Evolutionary conservation across 1,140 invertebrate species (phyloP), one percentile per base, ranked within the genome.

Genomic region (Lucilia cuprina): DNA sequence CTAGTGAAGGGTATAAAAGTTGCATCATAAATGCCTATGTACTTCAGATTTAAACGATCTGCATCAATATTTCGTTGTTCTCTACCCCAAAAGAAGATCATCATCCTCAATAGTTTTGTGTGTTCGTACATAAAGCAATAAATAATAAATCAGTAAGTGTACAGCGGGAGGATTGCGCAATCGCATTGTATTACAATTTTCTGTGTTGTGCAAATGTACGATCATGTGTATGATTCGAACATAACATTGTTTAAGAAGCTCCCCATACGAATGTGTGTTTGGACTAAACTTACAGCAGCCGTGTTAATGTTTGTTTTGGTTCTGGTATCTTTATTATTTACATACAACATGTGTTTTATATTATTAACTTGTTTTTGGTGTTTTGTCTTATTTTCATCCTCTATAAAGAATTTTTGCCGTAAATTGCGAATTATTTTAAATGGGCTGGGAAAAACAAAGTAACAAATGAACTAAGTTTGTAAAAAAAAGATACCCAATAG

Each of bases 121-220:
- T 35, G 8, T 25, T 19, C n/a, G n/a, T 30, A 25, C 74, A 13
- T 21, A 30, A 80, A 85, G 85, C 87, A 86, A 87, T 89, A 89
- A 89, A 89, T 89, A 88, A 89, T 78, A 89, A 89, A 89, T 89
- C 88, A 78, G 75, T 47, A 8, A 8, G 5, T 41, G 41, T 8
- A 41, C 41, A 41, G 88, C 88, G 85, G 84, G 87, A 87, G 86
- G 86, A 89, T 89, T 88, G 88, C 88, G 87, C 85, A 85, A 87
- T 85, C 75, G 75, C 75, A 74, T 78, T 35, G 55, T 60, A 60
- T 60, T 60, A 60, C 55, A 60, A 60, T 60, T 60, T n/a, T 7
- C 55, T 60, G 14, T 60, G 13, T 14, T 60, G 2, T 60, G 14
- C 55, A 7, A n/a, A 60, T 60, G n/a, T 60, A 17, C 13, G 55